These are phyloP conservation scores for Microchrysa polita DNA, from an alignment of 2,888 invertebrate genomes.

Conservation along the genomic window DNA sequence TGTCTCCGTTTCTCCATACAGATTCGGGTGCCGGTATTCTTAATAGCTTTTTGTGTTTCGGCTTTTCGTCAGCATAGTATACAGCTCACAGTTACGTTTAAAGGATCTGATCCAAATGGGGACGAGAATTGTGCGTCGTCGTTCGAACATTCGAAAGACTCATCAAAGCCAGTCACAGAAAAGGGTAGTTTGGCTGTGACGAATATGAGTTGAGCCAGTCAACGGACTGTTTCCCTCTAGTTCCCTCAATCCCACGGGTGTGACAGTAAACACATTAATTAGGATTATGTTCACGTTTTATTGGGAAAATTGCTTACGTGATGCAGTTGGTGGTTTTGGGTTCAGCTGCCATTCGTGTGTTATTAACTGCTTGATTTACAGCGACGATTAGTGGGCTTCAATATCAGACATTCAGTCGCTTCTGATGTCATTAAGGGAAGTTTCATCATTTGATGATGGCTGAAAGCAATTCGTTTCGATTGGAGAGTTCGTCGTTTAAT, in stretches of 20 bases:
- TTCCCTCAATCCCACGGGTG: not conserved
- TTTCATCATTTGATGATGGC: slow-evolving; percentile 2
- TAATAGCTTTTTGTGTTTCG: slow-evolving; percentile 24
- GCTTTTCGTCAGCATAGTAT: slow-evolving; percentile 9
- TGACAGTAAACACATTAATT: slow-evolving; percentile 58
- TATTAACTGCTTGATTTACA: slow-evolving; percentile 35
- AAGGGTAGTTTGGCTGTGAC: slow-evolving; percentile 38
- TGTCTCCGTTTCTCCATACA: slow-evolving; percentile 26
- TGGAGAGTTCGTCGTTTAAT: not conserved
- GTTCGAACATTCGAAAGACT: slow-evolving; percentile 29
- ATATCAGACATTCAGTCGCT: not conserved
- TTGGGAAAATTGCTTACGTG: slow-evolving; percentile 58
- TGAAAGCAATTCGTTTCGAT: slow-evolving; percentile 19
- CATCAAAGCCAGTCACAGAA: slow-evolving; percentile 39
- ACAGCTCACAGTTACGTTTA: not conserved
- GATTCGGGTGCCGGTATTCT: slow-evolving; percentile 11
- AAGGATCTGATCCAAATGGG: slow-evolving; percentile 10
- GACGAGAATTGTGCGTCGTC: not conserved
- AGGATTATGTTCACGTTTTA: slow-evolving; percentile 66
- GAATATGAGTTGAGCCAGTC: slow-evolving; percentile 24
- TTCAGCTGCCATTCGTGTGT: slow-evolving; percentile 2
- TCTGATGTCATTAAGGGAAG: not conserved
- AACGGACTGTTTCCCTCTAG: not conserved
- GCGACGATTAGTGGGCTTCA: slow-evolving; percentile 15
- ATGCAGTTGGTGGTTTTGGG: slow-evolving; percentile 29